Percentiles rank a stretch among this genome's conserved stretches.
These are phyloP conservation scores for Plotosus lineatus DNA, from an alignment of 2,113 vertebrate genomes.

Conservation along the genomic window DNA sequence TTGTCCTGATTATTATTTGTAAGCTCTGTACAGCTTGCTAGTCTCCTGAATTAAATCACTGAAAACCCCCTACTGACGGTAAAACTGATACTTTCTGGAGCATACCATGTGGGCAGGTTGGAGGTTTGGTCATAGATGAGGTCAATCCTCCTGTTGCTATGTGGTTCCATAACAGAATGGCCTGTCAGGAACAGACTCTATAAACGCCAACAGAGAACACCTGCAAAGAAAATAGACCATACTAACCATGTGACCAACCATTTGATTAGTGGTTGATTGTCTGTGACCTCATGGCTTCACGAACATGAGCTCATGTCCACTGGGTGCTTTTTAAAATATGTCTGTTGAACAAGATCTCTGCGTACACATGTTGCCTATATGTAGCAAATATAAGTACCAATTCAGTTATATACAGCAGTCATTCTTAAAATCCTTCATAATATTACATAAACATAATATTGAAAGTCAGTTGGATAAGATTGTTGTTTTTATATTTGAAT, in stretches of 20 bases:
- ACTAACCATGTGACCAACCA: background rate
- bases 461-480: conserved; percentile 24
- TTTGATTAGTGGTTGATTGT: conserved; percentile 35
- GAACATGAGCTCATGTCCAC: conserved; percentile 5
- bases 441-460: conserved; percentile 21
- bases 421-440: background rate
- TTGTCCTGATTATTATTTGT: background rate
- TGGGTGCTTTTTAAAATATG: background rate
- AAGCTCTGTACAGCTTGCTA: background rate
- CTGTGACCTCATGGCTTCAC: background rate
- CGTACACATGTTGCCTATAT: background rate
- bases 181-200: conserved; percentile 35
- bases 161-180: conserved; percentile 20
- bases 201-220: conserved; percentile 31
- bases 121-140: background rate
- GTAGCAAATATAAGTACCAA: background rate
- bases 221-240: background rate
- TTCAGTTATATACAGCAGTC: background rate
- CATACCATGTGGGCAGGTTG: background rate
- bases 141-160: background rate
- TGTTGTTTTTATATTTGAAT: conserved; percentile 39
- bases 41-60: background rate
- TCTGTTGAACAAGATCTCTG: background rate
- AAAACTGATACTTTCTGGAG: background rate
- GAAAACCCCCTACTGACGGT: background rate